A percentile compares a stretch with the other conserved stretches of the same genome.
Conservation (phyloP, 2,113 vertebrate species). For the Gambusia affinis region DNA sequence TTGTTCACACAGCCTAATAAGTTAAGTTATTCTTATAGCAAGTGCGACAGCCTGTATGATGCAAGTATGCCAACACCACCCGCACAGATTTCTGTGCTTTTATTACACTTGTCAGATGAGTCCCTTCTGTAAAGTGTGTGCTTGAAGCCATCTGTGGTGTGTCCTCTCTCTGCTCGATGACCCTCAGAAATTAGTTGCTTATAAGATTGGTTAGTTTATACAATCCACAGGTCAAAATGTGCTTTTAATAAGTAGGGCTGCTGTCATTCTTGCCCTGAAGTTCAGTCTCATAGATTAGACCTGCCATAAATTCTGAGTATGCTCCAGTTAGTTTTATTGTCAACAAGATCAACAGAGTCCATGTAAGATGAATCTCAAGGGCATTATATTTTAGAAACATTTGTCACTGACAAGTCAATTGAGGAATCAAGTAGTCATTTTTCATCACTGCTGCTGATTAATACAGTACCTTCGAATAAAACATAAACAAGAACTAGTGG, state of each 20-base stretch:
- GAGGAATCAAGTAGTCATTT: conserved; percentile 13
- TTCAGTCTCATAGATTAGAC: neutral
- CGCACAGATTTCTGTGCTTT: conserved; percentile 26
- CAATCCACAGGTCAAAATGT: neutral
- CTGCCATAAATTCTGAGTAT: conserved; percentile 2
- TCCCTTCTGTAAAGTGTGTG: conserved; percentile 12
- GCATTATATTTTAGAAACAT: conserved; percentile 4
- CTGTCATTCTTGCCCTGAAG: neutral
- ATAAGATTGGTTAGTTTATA: neutral
- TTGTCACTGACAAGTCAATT: conserved; percentile 12
- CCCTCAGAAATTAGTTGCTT: conserved; percentile 14
- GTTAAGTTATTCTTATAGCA: conserved; percentile 11
- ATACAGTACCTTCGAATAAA: neutral
- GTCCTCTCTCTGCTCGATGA: conserved; percentile 18
- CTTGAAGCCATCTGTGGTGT: conserved; percentile 41
- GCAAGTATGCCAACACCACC: conserved; percentile 13
- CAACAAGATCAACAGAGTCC: conserved; percentile 3
- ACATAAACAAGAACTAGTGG: conserved; percentile 15
- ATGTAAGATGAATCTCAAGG: neutral
- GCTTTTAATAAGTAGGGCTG: neutral
- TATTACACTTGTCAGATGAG: conserved; percentile 34
- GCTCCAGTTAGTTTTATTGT: conserved; percentile 9
- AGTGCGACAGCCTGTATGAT: conserved; percentile 8
- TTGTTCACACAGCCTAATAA: neutral
- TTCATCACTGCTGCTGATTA: conserved; percentile 26